A percentile compares a stretch with the other conserved stretches of the same genome.
Evolutionary conservation across 1,140 invertebrate species (phyloP).

Genomic region (Chironomus tepperi): DNA sequence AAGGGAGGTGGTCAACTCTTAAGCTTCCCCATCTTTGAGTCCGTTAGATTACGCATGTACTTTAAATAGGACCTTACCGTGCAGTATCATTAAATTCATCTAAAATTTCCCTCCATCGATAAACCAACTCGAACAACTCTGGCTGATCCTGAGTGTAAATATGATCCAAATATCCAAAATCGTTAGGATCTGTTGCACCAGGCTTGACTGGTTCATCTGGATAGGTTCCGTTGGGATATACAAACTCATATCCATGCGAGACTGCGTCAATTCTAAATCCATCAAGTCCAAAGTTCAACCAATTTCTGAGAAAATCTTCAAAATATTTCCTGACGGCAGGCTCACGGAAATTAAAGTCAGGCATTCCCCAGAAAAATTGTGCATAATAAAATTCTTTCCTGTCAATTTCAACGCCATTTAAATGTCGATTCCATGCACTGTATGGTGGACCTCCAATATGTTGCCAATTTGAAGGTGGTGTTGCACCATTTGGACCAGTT

Average conservation of each 20-base stretch:
- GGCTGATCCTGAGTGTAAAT: conserved; percentile 51
- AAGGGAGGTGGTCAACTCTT: no score
- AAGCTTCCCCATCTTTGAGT: no score
- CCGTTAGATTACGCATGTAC: no score
- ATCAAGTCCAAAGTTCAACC: neutral
- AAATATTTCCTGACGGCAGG: neutral
- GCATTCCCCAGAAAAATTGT: neutral
- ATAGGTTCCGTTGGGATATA: conserved; percentile 41
- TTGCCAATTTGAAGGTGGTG: conserved; percentile 52
- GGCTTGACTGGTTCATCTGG: conserved; percentile 47
- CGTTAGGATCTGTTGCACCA: conserved; percentile 36
- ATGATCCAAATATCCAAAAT: conserved; percentile 50
- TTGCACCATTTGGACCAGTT: conserved; percentile 26
- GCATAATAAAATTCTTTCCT: neutral
- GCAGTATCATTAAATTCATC: conserved; percentile 43
- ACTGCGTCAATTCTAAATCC: conserved; percentile 50
- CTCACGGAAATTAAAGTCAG: neutral
- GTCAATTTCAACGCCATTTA: neutral
- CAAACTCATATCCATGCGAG: conserved; percentile 45
- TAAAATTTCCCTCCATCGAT: conserved; percentile 50
- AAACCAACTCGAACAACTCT: conserved; percentile 51
- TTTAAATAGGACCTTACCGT: no score
- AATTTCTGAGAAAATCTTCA: neutral
- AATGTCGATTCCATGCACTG: neutral
- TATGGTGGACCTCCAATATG: neutral